These are phyloP conservation scores for Lonchura striata DNA, from an alignment of 2,113 vertebrate genomes.

Conservation along the genomic window DNA sequence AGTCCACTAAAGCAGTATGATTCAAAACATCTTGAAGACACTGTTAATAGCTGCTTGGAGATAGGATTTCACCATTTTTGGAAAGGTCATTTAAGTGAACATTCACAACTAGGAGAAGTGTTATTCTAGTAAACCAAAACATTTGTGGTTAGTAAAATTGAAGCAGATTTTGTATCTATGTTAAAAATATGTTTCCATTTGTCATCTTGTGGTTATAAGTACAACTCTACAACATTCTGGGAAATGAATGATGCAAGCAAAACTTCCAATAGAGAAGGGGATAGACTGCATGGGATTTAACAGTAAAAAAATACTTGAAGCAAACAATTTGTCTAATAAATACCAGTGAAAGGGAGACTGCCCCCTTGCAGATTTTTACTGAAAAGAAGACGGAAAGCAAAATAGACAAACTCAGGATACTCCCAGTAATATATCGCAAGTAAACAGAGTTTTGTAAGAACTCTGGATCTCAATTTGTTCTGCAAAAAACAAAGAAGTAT, in stretches of 20 bases:
- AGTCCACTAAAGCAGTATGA: not conserved
- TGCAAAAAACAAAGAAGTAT: not conserved
- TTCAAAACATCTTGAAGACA: not conserved
- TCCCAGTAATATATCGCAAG: not conserved
- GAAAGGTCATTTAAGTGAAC: not conserved
- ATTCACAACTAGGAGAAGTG: not conserved
- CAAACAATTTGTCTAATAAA: not conserved
- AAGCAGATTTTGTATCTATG: not conserved
- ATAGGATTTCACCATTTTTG: not conserved
- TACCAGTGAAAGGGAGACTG: not conserved
- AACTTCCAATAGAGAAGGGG: not conserved
- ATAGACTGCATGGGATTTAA: not conserved
- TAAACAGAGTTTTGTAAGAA: not conserved
- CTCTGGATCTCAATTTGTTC: not conserved
- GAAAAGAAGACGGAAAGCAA: not conserved
- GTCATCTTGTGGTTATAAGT: not conserved
- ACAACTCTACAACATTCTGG: not conserved
- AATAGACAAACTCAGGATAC: not conserved
- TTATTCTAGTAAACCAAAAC: slow-evolving; percentile 1
- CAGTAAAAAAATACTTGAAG: not conserved
- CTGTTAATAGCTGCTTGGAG: not conserved
- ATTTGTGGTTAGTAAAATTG: not conserved
- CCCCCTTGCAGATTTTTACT: not conserved
- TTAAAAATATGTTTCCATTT: not conserved
- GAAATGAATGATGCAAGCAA: not conserved